phyloP scores from a whole-genome alignment of 53 echinoderm and acorn worm species.

The Antedon mediterranea region DNA sequence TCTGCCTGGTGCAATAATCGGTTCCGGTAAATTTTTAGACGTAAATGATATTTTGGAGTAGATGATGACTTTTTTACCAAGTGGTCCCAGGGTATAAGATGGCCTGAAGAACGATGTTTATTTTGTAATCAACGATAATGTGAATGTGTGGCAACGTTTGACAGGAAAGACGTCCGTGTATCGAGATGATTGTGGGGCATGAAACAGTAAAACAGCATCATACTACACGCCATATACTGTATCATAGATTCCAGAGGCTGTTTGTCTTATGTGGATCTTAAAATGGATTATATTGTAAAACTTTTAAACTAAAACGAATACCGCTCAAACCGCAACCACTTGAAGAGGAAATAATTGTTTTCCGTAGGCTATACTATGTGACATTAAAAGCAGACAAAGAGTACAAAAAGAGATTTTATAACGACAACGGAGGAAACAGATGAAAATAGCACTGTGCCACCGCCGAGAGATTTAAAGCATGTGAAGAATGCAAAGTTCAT shows the following conservation, averaged over 20 bases:
- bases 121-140: not conserved
- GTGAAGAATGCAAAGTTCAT: conserved; percentile 5
- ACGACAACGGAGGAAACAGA: not conserved
- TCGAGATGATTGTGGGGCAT: not conserved
- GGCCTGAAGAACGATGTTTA: not conserved
- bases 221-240: not conserved
- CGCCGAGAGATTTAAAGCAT: conserved; percentile 11
- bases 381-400: conserved; percentile 2
- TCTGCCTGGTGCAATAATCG: not conserved
- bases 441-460: not conserved
- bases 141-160: not conserved
- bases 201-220: not conserved
- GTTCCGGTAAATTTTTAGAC: not conserved
- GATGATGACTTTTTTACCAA: not conserved
- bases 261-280: not conserved
- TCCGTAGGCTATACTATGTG: conserved; percentile 13
- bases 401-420: not conserved
- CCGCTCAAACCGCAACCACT: not conserved
- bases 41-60: not conserved
- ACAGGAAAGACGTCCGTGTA: not conserved
- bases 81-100: not conserved
- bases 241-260: not conserved
- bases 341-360: conserved; percentile 5
- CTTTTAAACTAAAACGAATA: not conserved
- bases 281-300: not conserved